Evolutionary conservation across 2,797 vertebrate genomes (phyloP), one percentile per base, ranked within the genome.

Genomic region (Ceryle rudis): DNA sequence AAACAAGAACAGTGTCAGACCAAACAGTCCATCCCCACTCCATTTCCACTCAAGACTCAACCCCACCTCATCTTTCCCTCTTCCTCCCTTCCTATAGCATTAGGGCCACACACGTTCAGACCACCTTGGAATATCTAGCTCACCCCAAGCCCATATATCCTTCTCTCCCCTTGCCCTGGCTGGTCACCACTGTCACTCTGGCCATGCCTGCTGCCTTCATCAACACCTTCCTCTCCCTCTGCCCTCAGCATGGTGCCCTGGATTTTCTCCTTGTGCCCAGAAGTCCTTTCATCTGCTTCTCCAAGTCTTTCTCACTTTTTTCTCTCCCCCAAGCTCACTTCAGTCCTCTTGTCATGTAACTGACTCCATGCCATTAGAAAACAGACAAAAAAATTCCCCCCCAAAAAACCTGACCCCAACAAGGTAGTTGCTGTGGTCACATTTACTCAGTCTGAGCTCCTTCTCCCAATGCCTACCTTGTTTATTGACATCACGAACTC

Each of bases 171-270:
- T 66, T n/a, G 41, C 2, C 3, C 3, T 1, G 1, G 31, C 14
- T 0, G 0, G 52, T n/a, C 35, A 78, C 18, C 26, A 5, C 28
- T 21, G 41, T 20, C 39, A 41, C 33, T 77, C 20, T 60, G 41
- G 54, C 13, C 12, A 2, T 6, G 22, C 20, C 33, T 1, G 0
- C 18, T 49, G 57, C 20, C 41, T 60, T 81, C 39, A 41, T 69
- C 73, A 71, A 49, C 35, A 52, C 21, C 11, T 33, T 66, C 11
- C 18, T 47, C 35, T 82, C 25, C 46, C 39, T 54, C 60, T 52
- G 33, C 51, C 41, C 44, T 81, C 2, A 1, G 21, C 21, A 17
- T 2, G 2, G 12, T 13, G 23, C 3, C 1, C 26, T 67, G 26
- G 49, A 35, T 20, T 79, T 85, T 26, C 23, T 46, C 29, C 46